Conservation (phyloP, 2,797 vertebrate genomes). For the Eospalax fontanierii region DNA sequence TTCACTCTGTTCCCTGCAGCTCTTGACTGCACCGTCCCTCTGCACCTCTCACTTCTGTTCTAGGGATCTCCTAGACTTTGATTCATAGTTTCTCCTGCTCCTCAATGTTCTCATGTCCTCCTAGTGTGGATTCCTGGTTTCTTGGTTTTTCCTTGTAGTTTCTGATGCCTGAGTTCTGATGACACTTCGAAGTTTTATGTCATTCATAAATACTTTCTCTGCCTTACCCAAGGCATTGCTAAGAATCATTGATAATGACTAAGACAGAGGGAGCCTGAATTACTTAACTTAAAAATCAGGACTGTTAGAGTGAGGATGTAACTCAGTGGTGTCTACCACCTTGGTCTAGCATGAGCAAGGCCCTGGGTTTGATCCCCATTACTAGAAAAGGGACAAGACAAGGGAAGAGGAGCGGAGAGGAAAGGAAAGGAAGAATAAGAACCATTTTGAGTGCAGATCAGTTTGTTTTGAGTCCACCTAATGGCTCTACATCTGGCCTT, state of each 20-base stretch:
- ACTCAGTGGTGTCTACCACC: too few species aligned
- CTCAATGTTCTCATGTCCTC: neutral
- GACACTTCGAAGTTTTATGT: neutral
- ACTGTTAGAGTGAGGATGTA: too few species aligned
- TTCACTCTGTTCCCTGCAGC: neutral
- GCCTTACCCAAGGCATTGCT: constrained; percentile 7
- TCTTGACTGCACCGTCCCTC: neutral
- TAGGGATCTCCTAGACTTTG: neutral
- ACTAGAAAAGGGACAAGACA: neutral
- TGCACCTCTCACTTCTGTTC: neutral
- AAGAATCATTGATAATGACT: neutral
- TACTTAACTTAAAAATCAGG: constrained; percentile 40
- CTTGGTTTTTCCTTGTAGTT: neutral
- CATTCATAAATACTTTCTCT: constrained; percentile 29
- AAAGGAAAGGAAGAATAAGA: neutral
- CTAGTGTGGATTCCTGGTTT: neutral
- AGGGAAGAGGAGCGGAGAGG: neutral
- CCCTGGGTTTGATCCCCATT: neutral
- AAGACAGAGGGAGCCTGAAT: constrained; percentile 32
- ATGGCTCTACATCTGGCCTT: constrained; percentile 67
- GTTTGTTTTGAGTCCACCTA: constrained; percentile 42
- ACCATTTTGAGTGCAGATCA: neutral
- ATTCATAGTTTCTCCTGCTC: neutral
- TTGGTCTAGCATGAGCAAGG: neutral
- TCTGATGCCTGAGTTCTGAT: neutral